Evolutionary conservation across 1,140 invertebrate species (phyloP), one percentile per base, ranked within the genome.

Genomic region (Drosophila seguyi): DNA sequence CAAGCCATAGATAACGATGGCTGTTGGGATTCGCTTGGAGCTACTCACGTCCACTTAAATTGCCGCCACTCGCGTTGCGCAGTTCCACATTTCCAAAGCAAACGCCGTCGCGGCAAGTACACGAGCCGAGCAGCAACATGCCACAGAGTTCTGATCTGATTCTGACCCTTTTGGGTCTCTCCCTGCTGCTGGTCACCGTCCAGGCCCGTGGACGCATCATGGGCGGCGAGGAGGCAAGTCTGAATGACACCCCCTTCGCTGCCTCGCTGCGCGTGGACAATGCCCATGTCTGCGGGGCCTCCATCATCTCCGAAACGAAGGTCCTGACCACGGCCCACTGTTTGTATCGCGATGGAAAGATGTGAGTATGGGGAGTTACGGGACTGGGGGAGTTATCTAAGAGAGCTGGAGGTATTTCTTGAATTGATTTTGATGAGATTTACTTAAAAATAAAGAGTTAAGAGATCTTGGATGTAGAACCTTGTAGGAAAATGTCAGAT

Each of bases 261-360:
- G 72, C 62, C 22, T 92, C 91, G 0, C 34, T 92, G 48, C 85
- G 91, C 1, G 60, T 92, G 44, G 91, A 92, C 50, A 84, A 79
- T 18, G 80, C 74, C 14, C 91, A 92, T 55, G 76, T 79, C 4
- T 92, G 91, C 39, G 85, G 91, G 1, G 91, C 65, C 6, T 71
- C 36, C 50, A 92, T 92, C 13, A 0, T 91, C 5, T 60, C 60
- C 3, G 41, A 7, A 0, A 60, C 29, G 3, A 63, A 81, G 6
- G 44, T 92, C 14, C 75, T 92, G 4, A 92, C 91, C 7, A 79
- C 91, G 1, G 91, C 91, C 18, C 91, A 92, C 29, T 92, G 91
- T 29, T 38, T 78, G 10, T 47, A 81, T 6, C 81, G 86, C n/a
- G 38, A 81, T 25, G 27, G 36, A n/a, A 66, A 79, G 45, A 20